Conservation (phyloP, 37 sponge, comb jelly and placozoan species). For the Cladorhizidae sp. region DNA sequence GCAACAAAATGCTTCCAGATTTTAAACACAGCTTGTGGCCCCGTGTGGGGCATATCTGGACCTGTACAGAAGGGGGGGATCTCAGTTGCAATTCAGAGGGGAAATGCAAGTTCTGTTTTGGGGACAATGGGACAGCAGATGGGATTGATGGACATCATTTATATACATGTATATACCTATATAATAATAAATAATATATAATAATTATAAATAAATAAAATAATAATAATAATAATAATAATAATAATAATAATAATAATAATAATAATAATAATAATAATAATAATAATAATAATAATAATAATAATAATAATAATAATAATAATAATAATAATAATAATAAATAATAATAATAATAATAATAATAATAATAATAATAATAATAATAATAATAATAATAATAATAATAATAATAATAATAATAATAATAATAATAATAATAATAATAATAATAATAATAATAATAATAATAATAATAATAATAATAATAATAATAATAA, state of each 20-base stretch:
- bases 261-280: slow-evolving; percentile 3
- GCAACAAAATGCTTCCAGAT: too few species aligned
- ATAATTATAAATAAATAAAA: neutral
- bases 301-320: slow-evolving; percentile 3
- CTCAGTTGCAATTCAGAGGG: too few species aligned
- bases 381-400: slow-evolving; percentile 3
- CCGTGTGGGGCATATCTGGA: too few species aligned
- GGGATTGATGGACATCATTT: too few species aligned
- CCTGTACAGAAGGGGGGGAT: too few species aligned
- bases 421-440: slow-evolving; percentile 3
- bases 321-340: slow-evolving; percentile 3
- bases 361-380: slow-evolving; percentile 3
- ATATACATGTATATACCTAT: too few species aligned
- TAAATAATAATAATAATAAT: slow-evolving; percentile 1
- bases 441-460: slow-evolving; percentile 3
- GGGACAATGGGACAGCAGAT: too few species aligned
- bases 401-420: slow-evolving; percentile 3
- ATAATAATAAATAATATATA: neutral
- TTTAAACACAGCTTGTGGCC: too few species aligned
- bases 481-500: slow-evolving; percentile 3
- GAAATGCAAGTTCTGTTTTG: too few species aligned
- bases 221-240: slow-evolving; percentile 3
- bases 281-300: slow-evolving; percentile 3
- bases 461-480: slow-evolving; percentile 3
- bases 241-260: slow-evolving; percentile 3